A percentile compares a stretch with the other conserved stretches of the same genome.
Evolutionary conservation across 2,113 vertebrate species (phyloP).

Genomic region (Spilogale gracilis): DNA sequence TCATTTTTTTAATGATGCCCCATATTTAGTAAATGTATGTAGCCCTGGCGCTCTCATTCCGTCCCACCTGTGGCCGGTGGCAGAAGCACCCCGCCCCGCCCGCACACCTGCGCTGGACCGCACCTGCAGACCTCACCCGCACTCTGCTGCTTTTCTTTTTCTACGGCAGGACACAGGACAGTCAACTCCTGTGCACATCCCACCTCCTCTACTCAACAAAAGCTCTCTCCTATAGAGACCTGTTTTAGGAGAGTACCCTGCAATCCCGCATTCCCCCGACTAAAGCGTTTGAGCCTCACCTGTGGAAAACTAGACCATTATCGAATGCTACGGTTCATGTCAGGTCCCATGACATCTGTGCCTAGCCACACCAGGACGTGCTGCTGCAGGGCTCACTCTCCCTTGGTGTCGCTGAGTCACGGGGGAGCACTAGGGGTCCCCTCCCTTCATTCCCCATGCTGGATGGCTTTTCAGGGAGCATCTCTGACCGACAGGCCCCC

Average conservation of each 20-base stretch:
- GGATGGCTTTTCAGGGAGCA: neutral
- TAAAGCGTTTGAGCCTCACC: neutral
- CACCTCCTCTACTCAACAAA: neutral
- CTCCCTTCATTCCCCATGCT: neutral
- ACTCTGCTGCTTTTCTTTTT: neutral
- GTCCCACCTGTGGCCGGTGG: rapidly evolving
- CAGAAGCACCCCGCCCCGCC: neutral
- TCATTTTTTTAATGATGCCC: neutral
- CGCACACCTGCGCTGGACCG: rapidly evolving
- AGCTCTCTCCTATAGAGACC: neutral
- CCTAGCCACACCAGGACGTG: neutral
- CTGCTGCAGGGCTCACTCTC: neutral
- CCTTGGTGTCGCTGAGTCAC: neutral
- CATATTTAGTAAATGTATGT: neutral
- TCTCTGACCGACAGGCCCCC: neutral
- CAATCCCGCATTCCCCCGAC: neutral
- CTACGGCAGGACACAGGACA: neutral
- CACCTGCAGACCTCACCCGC: too few species aligned
- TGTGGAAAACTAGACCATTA: neutral
- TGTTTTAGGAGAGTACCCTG: neutral
- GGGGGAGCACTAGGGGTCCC: neutral
- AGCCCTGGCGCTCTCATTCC: neutral
- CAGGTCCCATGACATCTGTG: neutral
- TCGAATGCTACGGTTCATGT: neutral
- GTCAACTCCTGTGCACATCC: neutral